Conservation (phyloP, 2,113 vertebrate species). For the Crotalus helleri region DNA sequence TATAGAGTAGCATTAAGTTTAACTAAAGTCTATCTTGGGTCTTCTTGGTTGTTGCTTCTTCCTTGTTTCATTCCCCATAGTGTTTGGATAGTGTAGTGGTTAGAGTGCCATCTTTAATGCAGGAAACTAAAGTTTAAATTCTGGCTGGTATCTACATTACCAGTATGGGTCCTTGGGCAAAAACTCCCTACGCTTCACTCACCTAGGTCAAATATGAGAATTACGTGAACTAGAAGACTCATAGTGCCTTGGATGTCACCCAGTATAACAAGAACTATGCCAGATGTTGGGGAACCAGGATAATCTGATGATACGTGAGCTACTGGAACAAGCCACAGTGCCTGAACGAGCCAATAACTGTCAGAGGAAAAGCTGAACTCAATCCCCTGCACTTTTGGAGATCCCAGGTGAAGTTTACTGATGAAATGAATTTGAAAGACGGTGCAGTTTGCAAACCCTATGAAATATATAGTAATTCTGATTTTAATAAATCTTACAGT, state of each 20-base stretch:
- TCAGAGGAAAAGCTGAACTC: not conserved
- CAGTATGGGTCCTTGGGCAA: no score
- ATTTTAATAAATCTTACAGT: not conserved
- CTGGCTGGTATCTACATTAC: no score
- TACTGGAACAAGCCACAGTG: not conserved
- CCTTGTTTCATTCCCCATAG: no score
- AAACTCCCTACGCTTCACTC: no score
- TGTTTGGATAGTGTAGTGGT: no score
- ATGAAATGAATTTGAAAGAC: constrained; percentile 14
- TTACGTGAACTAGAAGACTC: not conserved
- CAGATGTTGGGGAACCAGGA: not conserved
- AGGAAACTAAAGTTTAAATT: no score
- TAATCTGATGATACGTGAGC: not conserved
- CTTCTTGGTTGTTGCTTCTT: no score
- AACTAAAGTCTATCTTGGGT: not conserved
- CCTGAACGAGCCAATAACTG: not conserved
- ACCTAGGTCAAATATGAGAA: not conserved
- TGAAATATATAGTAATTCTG: constrained; percentile 54
- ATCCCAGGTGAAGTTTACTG: not conserved
- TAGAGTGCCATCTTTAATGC: no score
- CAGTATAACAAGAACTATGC: not conserved
- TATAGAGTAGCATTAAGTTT: not conserved
- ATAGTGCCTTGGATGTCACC: not conserved
- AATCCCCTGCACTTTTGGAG: not conserved
- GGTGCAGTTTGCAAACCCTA: constrained; percentile 44